Evolutionary conservation across 2,797 vertebrate genomes (phyloP).

Genomic region (Microctenopoma stevenorrisi): DNA sequence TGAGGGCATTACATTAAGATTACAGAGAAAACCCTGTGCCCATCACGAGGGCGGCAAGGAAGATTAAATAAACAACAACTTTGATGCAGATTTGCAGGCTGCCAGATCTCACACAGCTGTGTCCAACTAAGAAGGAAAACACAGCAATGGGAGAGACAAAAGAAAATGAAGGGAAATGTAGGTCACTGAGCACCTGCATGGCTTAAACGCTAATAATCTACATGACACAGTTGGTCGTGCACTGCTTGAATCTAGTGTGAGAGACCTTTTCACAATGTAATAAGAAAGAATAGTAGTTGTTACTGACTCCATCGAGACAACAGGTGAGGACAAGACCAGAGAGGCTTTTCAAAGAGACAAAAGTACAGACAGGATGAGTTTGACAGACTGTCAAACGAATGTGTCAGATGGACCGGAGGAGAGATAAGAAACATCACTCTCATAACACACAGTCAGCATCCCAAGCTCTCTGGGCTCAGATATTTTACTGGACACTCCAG

Average conservation of each 20-base stretch:
- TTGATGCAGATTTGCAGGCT: conserved; percentile 69
- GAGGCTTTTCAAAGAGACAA: conserved; percentile 33
- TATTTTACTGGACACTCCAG: conserved; percentile 27
- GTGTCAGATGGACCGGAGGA: conserved; percentile 48
- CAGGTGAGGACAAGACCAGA: conserved; percentile 17
- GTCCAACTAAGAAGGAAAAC: conserved; percentile 51
- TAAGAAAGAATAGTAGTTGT: background rate
- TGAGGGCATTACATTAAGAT: conserved; percentile 80
- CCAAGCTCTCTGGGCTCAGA: conserved; percentile 21
- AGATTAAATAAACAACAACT: conserved; percentile 71
- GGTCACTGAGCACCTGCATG: conserved; percentile 74
- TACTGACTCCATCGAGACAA: background rate
- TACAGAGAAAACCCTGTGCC: conserved; percentile 69
- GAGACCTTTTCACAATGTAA: background rate
- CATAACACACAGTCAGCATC: conserved; percentile 62
- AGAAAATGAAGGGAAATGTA: conserved; percentile 54
- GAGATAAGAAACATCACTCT: conserved; percentile 56
- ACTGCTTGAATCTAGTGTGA: background rate
- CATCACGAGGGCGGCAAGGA: conserved; percentile 58
- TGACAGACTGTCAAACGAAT: conserved; percentile 51
- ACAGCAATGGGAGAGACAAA: conserved; percentile 11
- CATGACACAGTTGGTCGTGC: conserved; percentile 7
- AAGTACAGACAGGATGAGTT: conserved; percentile 43
- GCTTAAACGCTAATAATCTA: conserved; percentile 66
- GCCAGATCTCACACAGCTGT: conserved; percentile 75